A percentile compares a stretch with the other conserved stretches of the same genome.
Evolutionary conservation across 2,797 vertebrate species (phyloP).

Genomic region (Dallia pectoralis): DNA sequence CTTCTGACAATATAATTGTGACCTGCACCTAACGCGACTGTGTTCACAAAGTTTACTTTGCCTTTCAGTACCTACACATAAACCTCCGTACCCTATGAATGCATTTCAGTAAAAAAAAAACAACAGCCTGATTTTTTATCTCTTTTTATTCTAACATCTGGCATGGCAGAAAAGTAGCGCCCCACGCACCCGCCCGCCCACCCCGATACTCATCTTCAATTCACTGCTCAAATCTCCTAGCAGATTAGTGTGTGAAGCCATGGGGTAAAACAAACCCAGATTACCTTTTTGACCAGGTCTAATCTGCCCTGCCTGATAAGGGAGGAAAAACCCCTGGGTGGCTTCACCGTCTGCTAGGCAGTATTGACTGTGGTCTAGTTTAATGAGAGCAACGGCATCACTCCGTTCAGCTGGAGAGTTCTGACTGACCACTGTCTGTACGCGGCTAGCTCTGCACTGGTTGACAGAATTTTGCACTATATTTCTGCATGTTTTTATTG

Average conservation of each 20-base stretch:
- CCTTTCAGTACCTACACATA: too few species aligned
- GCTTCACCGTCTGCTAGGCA: neutral
- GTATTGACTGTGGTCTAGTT: neutral
- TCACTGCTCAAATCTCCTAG: slow-evolving; percentile 11
- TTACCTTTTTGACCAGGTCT: slow-evolving; percentile 13
- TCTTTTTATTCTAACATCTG: slow-evolving; percentile 6
- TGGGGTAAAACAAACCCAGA: slow-evolving; percentile 23
- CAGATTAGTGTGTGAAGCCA: slow-evolving; percentile 13
- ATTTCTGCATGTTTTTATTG: too few species aligned
- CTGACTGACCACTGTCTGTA: neutral
- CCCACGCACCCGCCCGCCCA: neutral
- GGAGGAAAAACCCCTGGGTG: neutral
- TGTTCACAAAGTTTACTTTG: too few species aligned
- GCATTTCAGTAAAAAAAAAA: neutral
- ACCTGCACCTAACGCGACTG: neutral
- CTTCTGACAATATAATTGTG: slow-evolving; percentile 7
- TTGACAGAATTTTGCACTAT: neutral
- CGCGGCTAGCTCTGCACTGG: neutral
- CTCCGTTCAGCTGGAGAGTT: neutral
- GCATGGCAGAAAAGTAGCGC: slow-evolving; percentile 3
- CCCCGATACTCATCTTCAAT: slow-evolving; percentile 24
- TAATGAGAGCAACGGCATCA: neutral
- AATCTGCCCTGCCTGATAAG: slow-evolving; percentile 17
- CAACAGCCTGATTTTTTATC: slow-evolving; percentile 20
- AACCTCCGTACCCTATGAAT: too few species aligned